A percentile compares a stretch with the other conserved stretches of the same genome.
phyloP scores from a whole-genome alignment of 2,888 invertebrate genomes.

The Eurytoma adleriae region DNA sequence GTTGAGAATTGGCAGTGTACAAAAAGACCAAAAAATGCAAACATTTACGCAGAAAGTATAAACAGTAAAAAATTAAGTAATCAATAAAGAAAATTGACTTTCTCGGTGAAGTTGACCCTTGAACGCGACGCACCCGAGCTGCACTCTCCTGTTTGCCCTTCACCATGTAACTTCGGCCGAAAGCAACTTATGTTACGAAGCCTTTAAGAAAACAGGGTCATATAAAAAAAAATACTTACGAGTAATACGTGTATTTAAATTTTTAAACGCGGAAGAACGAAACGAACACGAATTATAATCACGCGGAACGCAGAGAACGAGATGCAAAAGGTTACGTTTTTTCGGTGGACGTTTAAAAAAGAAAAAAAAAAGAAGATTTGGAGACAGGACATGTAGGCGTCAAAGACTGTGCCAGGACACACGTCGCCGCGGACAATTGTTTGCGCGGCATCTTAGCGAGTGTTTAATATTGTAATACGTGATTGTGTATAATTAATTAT shows the following conservation, averaged over 20 bases:
- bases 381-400: conserved; percentile 38
- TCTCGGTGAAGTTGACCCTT: conserved; percentile 41
- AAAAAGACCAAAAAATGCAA: not conserved
- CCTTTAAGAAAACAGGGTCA: conserved; percentile 74
- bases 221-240: conserved; percentile 67
- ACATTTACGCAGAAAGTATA: conserved; percentile 4
- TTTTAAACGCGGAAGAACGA: conserved; percentile 60
- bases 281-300: conserved; percentile 45
- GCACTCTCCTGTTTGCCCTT: conserved; percentile 34
- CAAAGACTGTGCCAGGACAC: conserved; percentile 28
- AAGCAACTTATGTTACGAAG: conserved; percentile 71
- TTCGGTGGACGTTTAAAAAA: not conserved
- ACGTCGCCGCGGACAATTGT: conserved; percentile 38
- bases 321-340: conserved; percentile 1
- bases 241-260: conserved; percentile 71
- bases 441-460: conserved; percentile 22
- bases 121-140: conserved; percentile 29
- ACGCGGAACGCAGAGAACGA: conserved; percentile 4
- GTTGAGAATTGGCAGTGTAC: not conserved
- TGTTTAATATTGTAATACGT: conserved; percentile 48
- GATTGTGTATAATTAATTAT: conserved; percentile 46
- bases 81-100: not conserved
- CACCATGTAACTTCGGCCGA: conserved; percentile 62
- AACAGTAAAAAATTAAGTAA: not conserved
- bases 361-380: conserved; percentile 13